Percentiles rank a stretch among this genome's conserved stretches.
These are phyloP conservation scores for Hypotaenidia philippensis DNA, from an alignment of 2,797 vertebrate genomes.

Conservation along the genomic window DNA sequence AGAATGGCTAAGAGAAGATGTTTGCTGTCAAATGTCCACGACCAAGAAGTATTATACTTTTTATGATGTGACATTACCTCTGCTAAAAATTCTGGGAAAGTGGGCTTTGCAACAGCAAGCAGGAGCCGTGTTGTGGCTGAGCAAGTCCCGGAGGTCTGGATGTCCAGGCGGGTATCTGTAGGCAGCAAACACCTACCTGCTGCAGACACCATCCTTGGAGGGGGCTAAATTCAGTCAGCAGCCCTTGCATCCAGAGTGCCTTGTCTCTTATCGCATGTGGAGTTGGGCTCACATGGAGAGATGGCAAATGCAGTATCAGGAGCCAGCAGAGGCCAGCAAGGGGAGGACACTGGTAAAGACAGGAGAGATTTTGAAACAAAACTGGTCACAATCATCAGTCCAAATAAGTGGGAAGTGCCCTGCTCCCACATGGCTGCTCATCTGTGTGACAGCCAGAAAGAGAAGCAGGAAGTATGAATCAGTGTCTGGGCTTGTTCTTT, in stretches of 20 bases:
- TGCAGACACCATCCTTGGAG: fast-evolving
- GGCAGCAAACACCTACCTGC: neutral
- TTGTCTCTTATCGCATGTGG: fast-evolving
- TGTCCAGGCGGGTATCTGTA: fast-evolving
- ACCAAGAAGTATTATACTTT: neutral
- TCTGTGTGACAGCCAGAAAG: neutral
- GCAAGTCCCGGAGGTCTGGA: fast-evolving
- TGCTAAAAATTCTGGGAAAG: neutral
- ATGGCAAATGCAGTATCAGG: neutral
- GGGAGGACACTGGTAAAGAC: neutral
- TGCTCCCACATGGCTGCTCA: neutral
- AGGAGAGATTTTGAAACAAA: neutral
- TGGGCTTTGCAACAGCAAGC: neutral
- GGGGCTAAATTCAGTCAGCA: fast-evolving
- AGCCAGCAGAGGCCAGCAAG: fast-evolving
- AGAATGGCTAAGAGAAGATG: neutral
- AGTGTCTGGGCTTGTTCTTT: neutral
- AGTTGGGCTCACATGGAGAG: neutral
- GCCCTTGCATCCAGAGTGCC: fast-evolving
- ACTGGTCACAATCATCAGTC: fast-evolving
- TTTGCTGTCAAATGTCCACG: neutral
- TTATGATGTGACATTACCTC: neutral
- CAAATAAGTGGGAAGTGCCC: neutral
- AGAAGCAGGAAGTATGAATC: neutral
- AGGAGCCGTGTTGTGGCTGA: neutral